Evolutionary conservation across 2,113 vertebrate species (phyloP), one percentile per base, ranked within the genome.

Genomic region (Notothenia rossii): DNA sequence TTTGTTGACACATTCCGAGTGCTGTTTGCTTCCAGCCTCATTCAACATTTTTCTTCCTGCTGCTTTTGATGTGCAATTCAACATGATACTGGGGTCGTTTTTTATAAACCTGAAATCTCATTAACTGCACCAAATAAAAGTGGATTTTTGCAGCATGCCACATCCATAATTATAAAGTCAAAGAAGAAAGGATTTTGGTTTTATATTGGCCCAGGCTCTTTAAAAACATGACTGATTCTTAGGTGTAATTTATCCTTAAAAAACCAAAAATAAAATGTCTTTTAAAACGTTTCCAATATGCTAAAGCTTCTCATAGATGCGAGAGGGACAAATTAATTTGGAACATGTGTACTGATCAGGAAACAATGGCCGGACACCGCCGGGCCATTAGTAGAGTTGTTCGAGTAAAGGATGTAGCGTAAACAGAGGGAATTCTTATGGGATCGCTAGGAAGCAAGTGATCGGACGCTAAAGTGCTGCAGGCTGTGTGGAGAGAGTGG

Each of bases 381-480:
- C 4, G 20, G 72, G 78, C 53, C 49, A 75, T 84, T 56, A 74
- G 77, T 43, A 75, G 46, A 33, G 70, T 85, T 56, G 60, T 86
- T 73, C 2, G 60, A 51, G 75, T 56, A 72, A 46, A 85, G 68
- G 55, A 10, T 10, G 7, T 46, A 80, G 67, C 22, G 71, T 78
- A 84, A 85, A 78, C 68, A 1, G 50, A 50, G 56, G 64, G 11
- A 36, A 70, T 80, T 82, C 55, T 29, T 67, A 20, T 14, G 59
- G 66, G 36, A 77, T 54, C 22, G 20, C 62, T 68, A 64, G 95
- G 95, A 97, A 96, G 96, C 96, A 82, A 94, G 95, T 64, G 53
- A 65, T 67, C 59, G 60, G 56, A 22, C 36, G 33, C 66, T 70
- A 75, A 84, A 86, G 86, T 84, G 76, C 89, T 87, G 51, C 82